phyloP scores from a whole-genome alignment of 2,888 invertebrate genomes.

The Rhingia campestris region DNA sequence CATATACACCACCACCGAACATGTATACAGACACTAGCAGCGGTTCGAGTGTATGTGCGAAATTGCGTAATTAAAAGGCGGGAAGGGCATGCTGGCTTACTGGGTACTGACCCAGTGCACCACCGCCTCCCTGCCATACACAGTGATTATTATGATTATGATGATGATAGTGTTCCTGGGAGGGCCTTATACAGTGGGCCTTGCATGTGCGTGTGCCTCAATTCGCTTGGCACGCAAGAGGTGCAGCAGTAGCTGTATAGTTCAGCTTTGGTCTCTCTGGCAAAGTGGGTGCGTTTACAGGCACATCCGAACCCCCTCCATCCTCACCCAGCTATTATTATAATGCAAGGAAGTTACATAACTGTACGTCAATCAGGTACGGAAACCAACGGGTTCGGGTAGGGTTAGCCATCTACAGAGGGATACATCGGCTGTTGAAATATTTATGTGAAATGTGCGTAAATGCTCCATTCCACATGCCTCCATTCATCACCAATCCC shows the following conservation, averaged over 20 bases:
- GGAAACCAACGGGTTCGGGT: conserved; percentile 61
- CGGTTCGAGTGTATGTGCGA: conserved; percentile 26
- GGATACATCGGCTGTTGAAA: conserved; percentile 54
- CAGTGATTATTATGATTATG: conserved; percentile 72
- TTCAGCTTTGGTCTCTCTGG: conserved; percentile 42
- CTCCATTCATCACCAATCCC: conserved; percentile 30
- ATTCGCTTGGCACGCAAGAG: conserved; percentile 60
- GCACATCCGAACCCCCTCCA: conserved; percentile 13
- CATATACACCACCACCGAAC: conserved; percentile 25
- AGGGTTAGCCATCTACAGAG: conserved; percentile 27
- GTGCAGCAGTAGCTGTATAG: conserved; percentile 38
- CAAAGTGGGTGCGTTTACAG: conserved; percentile 68
- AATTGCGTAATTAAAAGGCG: conserved; percentile 72
- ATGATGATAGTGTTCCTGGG: conserved; percentile 70
- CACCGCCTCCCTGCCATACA: conserved; percentile 32
- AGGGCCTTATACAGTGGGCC: conserved; percentile 41
- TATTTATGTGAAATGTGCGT: conserved; percentile 74
- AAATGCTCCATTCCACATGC: conserved; percentile 52
- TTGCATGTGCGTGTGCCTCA: conserved; percentile 54
- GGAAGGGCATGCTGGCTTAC: conserved; percentile 53
- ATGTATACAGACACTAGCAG: conserved; percentile 11
- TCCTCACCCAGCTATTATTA: conserved; percentile 52
- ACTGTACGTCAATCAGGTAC: conserved; percentile 73
- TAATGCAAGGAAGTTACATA: conserved; percentile 74
- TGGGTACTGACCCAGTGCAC: conserved; percentile 54